phyloP scores from a whole-genome alignment of 2,888 invertebrate genomes.

The Clitarchus hookeri region DNA sequence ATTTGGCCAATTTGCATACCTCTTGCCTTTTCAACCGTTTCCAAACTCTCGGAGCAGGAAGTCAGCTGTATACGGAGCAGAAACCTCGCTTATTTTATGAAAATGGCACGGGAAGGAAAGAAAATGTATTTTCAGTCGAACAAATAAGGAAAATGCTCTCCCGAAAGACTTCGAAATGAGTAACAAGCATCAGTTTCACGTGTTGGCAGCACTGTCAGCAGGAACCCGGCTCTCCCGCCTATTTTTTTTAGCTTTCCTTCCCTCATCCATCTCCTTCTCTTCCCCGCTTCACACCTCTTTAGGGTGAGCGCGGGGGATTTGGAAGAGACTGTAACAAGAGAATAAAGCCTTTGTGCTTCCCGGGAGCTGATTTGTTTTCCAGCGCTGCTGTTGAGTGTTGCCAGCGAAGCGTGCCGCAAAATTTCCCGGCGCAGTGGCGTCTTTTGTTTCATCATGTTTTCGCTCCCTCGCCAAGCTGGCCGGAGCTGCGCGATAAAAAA shows the following conservation, averaged over 20 bases:
- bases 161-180: background rate
- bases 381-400: slow-evolving; percentile 7
- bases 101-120: background rate
- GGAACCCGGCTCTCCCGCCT: background rate
- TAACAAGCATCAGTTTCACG: background rate
- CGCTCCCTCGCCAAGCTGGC: background rate
- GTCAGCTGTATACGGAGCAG: no score
- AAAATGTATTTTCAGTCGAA: background rate
- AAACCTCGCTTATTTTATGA: no score
- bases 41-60: no score
- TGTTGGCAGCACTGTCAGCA: background rate
- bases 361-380: slow-evolving; percentile 6
- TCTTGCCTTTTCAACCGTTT: no score
- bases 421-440: background rate
- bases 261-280: background rate
- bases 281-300: background rate
- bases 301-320: background rate
- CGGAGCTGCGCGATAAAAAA: background rate
- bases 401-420: background rate
- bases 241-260: background rate
- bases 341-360: background rate
- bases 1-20: no score
- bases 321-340: slow-evolving; percentile 3
- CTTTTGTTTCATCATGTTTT: background rate
- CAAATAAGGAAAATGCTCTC: background rate